Evolutionary conservation across 2,888 invertebrate species (phyloP).

Genomic region (Dynastes hyllus): DNA sequence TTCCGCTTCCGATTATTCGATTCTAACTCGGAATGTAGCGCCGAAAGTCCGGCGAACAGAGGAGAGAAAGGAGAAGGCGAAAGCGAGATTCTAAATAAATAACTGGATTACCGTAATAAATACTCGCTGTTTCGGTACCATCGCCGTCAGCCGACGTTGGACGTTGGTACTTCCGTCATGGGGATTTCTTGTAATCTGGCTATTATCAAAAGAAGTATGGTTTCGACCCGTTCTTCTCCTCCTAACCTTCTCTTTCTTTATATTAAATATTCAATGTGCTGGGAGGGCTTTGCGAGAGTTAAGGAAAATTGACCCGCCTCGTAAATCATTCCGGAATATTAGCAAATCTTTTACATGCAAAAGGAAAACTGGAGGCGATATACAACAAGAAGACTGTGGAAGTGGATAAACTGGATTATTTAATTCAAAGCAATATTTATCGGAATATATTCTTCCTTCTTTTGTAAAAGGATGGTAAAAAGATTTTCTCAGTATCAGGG

Average conservation of each 20-base stretch:
- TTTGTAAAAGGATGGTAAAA: too few species aligned
- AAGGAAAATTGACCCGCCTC: slow-evolving; percentile 13
- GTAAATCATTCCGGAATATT: slow-evolving; percentile 20
- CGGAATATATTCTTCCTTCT: too few species aligned
- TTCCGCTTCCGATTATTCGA: slow-evolving; percentile 10
- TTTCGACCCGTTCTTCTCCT: not conserved
- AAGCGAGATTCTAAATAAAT: slow-evolving; percentile 28
- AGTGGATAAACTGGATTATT: too few species aligned
- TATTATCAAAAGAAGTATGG: slow-evolving; percentile 29
- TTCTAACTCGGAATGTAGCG: slow-evolving; percentile 1
- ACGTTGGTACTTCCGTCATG: slow-evolving; percentile 17
- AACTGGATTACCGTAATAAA: slow-evolving; percentile 43
- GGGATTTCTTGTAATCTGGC: slow-evolving; percentile 42
- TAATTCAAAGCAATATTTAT: too few species aligned
- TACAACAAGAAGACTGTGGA: too few species aligned
- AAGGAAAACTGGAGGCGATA: not conserved
- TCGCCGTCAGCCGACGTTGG: slow-evolving; percentile 8
- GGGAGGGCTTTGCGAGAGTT: not conserved
- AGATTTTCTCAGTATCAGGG: too few species aligned
- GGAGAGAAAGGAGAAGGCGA: not conserved
- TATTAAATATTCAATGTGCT: slow-evolving; percentile 38
- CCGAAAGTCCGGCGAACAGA: not conserved
- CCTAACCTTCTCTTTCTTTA: not conserved
- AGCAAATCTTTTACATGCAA: slow-evolving; percentile 19
- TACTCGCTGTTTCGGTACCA: slow-evolving; percentile 38